Base-by-base conservation (phyloP, 2,797 vertebrate species). In the Loris lydekkerianus region DNA sequence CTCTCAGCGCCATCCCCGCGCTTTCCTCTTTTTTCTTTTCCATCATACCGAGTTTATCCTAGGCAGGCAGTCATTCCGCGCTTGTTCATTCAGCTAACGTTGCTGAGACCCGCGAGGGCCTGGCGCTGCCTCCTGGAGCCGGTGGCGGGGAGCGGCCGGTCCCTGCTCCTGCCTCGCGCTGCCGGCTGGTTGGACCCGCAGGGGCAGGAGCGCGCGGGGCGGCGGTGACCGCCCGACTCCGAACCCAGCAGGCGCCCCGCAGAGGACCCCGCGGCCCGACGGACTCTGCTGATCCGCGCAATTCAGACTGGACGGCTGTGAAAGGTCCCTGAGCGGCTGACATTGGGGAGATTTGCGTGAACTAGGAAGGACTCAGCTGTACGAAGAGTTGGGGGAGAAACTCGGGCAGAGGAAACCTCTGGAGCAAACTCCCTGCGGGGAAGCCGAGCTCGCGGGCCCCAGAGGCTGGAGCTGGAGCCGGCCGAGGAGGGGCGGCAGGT, bases 111-210 rank as follows among this genome's bases (percentile, higher is more conserved):
- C 21, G 21, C 15, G 1, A 7, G 8, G 31, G 17, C 23, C 25
- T 14, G 3, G 34, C 25, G 53, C 34, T 27, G 46, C 49, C 27
- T 49, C 43, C 18, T 7, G 8, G 46, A 17, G 4, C 46, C 40
- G 2, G 15, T 29, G 8, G 18, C 29, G 15, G 31, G 34, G 56
- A 37, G 6, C 31, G 18, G 23, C 0, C 6, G 10, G n/a, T 7
- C 58, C 2, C 9, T 18, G 43, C 53, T 43, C 13, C 21, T 81
- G 10, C 27, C 20, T 1, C 58, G 72, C 49, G 27, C n/a, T 77
- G 27, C 17, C 2, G 17, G 73, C 31, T 21, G 5, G 27, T 7
- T 53, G 49, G 46, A 37, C 60, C 7, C 0, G 0, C 2, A 4
- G 21, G 46, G n/a, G 15, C 8, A 2, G 31, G 75, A 46, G 31